A percentile compares a stretch with the other conserved stretches of the same genome.
Conservation (phyloP, 2,888 invertebrate species). For the Pedicia rivosa region DNA sequence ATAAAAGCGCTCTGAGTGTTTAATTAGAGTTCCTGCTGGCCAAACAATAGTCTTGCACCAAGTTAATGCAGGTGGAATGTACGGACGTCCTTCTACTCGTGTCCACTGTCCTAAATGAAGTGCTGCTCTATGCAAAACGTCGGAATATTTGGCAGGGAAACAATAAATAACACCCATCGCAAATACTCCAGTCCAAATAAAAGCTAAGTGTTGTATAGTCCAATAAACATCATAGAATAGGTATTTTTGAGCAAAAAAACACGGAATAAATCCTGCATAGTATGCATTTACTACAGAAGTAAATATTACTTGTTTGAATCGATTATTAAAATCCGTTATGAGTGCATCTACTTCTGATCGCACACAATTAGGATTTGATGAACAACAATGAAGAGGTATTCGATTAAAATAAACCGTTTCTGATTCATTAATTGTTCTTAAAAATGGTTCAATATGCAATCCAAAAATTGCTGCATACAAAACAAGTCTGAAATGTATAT, state of each 20-base stretch:
- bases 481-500: conserved; percentile 38
- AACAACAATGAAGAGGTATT: conserved; percentile 61
- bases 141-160: conserved; percentile 54
- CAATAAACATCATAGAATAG: conserved; percentile 71
- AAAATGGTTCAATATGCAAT: conserved; percentile 56
- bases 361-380: conserved; percentile 49
- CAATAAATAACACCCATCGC: conserved; percentile 59
- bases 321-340: conserved; percentile 72
- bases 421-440: conserved; percentile 37
- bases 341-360: conserved; percentile 74
- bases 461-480: conserved; percentile 74
- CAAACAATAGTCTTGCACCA: conserved; percentile 50
- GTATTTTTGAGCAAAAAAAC: conserved; percentile 66
- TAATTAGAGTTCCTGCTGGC: conserved; percentile 58
- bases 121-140: conserved; percentile 78
- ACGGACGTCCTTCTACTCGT: conserved; percentile 20
- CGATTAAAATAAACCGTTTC: conserved; percentile 31
- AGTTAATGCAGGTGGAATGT: conserved; percentile 16
- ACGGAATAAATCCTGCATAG: conserved; percentile 77
- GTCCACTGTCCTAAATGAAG: conserved; percentile 59
- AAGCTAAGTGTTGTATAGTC: conserved; percentile 67
- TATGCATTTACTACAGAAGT: conserved; percentile 69
- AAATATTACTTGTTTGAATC: conserved; percentile 79
- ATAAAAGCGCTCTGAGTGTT: conserved; percentile 54
- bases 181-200: conserved; percentile 74